These are phyloP conservation scores for Equus przewalskii DNA, from an alignment of 2,113 vertebrate species.

Conservation along the genomic window DNA sequence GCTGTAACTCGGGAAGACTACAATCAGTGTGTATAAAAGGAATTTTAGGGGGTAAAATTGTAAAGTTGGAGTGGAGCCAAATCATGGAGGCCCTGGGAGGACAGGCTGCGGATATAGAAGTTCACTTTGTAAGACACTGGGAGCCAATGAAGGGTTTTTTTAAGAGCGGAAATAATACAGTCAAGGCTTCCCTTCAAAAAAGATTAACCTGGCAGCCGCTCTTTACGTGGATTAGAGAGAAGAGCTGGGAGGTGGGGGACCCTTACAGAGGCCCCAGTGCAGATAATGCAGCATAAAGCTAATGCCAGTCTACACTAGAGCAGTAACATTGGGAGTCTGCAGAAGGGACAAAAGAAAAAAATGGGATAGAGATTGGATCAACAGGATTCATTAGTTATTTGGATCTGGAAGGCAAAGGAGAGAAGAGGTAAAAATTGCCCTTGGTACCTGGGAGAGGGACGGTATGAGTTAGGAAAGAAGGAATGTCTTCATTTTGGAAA, in stretches of 20 bases:
- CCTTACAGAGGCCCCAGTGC: background rate
- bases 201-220: background rate
- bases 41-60: constrained; percentile 9
- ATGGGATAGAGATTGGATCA: too few relatives aligned
- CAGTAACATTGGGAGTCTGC: background rate
- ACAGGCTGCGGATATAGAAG: background rate
- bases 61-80: background rate
- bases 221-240: constrained; percentile 8
- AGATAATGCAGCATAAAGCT: background rate
- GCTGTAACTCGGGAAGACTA: background rate
- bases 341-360: background rate
- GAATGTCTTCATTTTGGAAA: background rate
- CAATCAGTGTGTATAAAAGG: background rate
- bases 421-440: background rate
- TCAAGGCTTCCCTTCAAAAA: background rate
- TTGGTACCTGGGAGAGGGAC: background rate
- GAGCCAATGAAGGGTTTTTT: background rate
- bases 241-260: background rate
- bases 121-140: background rate
- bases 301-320: background rate
- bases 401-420: background rate
- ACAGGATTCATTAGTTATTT: background rate
- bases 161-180: constrained; percentile 27
- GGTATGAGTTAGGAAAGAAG: background rate
- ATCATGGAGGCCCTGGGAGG: background rate